A percentile compares a stretch with the other conserved stretches of the same genome.
These are phyloP conservation scores for Erethizon dorsatum DNA, from an alignment of 2,797 vertebrate genomes.

Conservation along the genomic window DNA sequence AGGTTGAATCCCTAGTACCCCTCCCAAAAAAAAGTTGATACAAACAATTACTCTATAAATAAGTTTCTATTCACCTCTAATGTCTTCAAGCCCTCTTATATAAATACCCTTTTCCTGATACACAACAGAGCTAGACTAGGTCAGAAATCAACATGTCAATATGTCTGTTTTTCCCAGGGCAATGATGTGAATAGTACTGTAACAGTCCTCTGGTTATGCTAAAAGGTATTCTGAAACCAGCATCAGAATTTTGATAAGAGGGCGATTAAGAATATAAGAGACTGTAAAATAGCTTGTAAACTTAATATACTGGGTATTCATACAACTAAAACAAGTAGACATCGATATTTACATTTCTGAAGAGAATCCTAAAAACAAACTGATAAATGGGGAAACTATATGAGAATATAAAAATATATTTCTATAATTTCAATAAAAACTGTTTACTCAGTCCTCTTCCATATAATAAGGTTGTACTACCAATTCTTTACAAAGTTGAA, in stretches of 20 bases:
- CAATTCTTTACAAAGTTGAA: slow-evolving; percentile 58
- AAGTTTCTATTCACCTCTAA: slow-evolving; percentile 39
- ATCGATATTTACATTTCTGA: slow-evolving; percentile 25
- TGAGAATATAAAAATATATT: slow-evolving; percentile 48
- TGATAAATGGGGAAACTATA: slow-evolving; percentile 60
- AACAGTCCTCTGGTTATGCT: neutral
- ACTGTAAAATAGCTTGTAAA: slow-evolving; percentile 30
- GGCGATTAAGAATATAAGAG: neutral
- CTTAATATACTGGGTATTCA: neutral
- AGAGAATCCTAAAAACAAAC: slow-evolving; percentile 69
- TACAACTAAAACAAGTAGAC: slow-evolving; percentile 33
- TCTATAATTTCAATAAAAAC: slow-evolving; percentile 40
- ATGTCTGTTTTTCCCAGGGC: neutral
- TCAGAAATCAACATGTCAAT: slow-evolving; percentile 45
- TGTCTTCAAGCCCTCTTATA: slow-evolving; percentile 15
- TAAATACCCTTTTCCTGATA: slow-evolving; percentile 60
- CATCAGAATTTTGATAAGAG: slow-evolving; percentile 20
- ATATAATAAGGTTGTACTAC: neutral
- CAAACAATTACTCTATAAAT: slow-evolving; percentile 61
- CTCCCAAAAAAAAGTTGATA: neutral
- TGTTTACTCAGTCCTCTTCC: slow-evolving; percentile 21
- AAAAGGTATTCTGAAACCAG: slow-evolving; percentile 46
- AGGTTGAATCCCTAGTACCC: neutral
- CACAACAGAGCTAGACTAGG: slow-evolving; percentile 2
- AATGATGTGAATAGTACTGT: neutral